phyloP scores from a whole-genome alignment of 2,888 invertebrate species.

The Hypena proboscidalis region DNA sequence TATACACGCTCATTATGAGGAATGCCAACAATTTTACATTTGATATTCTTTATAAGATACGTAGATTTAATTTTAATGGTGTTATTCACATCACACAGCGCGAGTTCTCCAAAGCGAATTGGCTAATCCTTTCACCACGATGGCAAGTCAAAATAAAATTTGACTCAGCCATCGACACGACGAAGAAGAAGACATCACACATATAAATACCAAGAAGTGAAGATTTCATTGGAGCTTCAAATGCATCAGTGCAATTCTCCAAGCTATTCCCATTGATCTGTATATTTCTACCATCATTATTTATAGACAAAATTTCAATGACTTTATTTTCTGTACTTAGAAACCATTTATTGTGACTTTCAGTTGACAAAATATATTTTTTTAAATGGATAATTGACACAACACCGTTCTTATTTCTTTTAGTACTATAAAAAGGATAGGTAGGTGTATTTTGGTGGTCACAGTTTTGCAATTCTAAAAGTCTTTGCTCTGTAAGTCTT shows the following conservation, averaged over 20 bases:
- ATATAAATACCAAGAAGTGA: neutral
- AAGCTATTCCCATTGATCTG: conserved; percentile 2
- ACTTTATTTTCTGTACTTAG: conserved; percentile 5
- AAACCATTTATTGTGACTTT: conserved; percentile 6
- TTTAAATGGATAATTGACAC: conserved; percentile 2
- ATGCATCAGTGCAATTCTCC: conserved; percentile 1
- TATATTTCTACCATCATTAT: conserved; percentile 1
- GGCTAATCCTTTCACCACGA: no score
- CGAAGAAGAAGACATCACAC: no score
- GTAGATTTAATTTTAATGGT: conserved; percentile 1
- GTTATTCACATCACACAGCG: no score
- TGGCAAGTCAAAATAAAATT: no score
- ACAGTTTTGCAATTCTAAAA: conserved; percentile 4
- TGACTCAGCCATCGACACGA: no score
- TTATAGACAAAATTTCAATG: neutral
- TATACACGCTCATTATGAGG: no score
- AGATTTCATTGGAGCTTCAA: conserved; percentile 2
- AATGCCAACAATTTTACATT: conserved; percentile 1
- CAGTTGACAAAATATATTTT: conserved; percentile 3
- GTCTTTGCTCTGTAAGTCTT: conserved; percentile 5
- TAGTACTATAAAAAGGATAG: conserved; percentile 5
- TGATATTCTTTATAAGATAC: conserved; percentile 1
- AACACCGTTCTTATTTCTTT: conserved; percentile 4
- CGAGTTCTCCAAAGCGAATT: no score
- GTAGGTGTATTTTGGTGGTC: conserved; percentile 2